Conservation (phyloP, 1,140 invertebrate genomes). For the Oscheius sp. region DNA sequence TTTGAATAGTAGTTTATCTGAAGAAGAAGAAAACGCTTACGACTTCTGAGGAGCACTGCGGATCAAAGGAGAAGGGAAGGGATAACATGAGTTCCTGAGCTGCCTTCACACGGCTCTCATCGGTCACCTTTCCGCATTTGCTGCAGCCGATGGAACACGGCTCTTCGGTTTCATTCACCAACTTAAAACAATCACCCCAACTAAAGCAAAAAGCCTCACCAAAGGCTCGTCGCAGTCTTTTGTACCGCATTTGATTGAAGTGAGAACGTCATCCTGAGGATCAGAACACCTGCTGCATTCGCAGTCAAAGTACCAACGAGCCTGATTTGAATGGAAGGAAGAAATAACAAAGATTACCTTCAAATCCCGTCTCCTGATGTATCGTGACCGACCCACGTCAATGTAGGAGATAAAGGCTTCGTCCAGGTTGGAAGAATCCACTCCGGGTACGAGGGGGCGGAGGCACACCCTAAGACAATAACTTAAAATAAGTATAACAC, state of each 20-base stretch:
- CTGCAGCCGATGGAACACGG: constrained; percentile 36
- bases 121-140: constrained; percentile 36
- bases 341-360: no score
- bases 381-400: constrained; percentile 52
- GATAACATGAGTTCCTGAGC: constrained; percentile 41
- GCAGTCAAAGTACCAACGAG: constrained; percentile 50
- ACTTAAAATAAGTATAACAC: no score
- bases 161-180: constrained; percentile 36
- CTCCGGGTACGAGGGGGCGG: constrained; percentile 47
- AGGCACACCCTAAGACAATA: constrained; percentile 45
- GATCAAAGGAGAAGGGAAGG: constrained; percentile 36
- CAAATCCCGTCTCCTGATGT: constrained; percentile 45
- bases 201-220: constrained; percentile 9
- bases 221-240: constrained; percentile 47
- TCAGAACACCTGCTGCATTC: constrained; percentile 45
- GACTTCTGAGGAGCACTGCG: constrained; percentile 29
- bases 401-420: constrained; percentile 50
- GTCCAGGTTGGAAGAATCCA: constrained; percentile 43
- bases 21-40: constrained; percentile 23
- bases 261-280: constrained; percentile 46
- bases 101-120: constrained; percentile 29
- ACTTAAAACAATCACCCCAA: not conserved
- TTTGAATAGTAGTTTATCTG: not conserved
- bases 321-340: not conserved
- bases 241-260: constrained; percentile 39